Percentiles rank a stretch among this genome's conserved stretches.
Evolutionary conservation across 2,113 vertebrate genomes (phyloP).

Genomic region (Hiodon tergisus): DNA sequence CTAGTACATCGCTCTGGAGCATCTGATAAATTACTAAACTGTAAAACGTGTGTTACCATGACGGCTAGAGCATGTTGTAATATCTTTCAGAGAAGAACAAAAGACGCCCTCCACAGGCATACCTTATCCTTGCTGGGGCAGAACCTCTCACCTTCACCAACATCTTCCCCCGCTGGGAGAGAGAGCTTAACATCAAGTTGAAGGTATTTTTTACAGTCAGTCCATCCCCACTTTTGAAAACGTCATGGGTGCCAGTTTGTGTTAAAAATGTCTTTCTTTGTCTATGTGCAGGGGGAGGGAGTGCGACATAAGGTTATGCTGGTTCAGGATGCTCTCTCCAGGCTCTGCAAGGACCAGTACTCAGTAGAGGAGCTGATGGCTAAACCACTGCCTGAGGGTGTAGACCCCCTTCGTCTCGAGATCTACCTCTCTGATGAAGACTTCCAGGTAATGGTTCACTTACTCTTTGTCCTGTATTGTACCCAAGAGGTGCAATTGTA

Average conservation of each 20-base stretch:
- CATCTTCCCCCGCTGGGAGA: constrained; percentile 71
- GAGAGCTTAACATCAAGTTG: constrained; percentile 41
- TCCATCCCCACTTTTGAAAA: not conserved
- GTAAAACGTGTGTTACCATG: not conserved
- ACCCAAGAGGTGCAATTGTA: too few species aligned
- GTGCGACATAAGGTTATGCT: constrained; percentile 58
- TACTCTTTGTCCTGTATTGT: too few species aligned
- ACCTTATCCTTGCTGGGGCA: constrained; percentile 62
- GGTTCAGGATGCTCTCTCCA: constrained; percentile 63
- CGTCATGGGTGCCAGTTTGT: not conserved
- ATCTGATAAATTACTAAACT: not conserved
- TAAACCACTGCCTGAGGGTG: constrained; percentile 66
- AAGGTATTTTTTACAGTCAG: constrained; percentile 36
- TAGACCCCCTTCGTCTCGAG: constrained; percentile 68
- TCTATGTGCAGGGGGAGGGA: constrained; percentile 38
- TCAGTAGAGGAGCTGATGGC: constrained; percentile 63
- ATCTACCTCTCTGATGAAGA: constrained; percentile 68
- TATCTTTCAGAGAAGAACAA: constrained; percentile 61
- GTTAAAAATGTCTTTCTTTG: not conserved
- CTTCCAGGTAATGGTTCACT: constrained; percentile 58
- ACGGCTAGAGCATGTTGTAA: not conserved
- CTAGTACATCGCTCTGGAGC: too few species aligned
- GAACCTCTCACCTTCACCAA: constrained; percentile 74
- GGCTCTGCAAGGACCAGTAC: constrained; percentile 65
- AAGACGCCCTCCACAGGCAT: constrained; percentile 63